phyloP scores from a whole-genome alignment of 2,113 vertebrate genomes.

The Prinia subflava region DNA sequence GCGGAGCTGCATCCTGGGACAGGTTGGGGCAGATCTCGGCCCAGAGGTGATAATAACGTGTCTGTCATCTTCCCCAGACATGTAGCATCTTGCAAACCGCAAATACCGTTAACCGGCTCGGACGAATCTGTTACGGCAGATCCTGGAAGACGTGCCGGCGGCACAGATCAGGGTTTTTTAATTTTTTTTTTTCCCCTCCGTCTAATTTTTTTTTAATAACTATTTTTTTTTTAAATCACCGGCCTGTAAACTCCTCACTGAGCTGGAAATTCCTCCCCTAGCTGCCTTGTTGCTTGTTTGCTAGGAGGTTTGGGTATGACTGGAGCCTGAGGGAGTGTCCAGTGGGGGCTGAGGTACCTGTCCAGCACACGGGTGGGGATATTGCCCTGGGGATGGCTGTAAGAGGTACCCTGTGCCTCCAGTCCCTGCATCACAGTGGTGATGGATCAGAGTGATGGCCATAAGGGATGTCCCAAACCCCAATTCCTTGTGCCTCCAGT shows the following conservation, averaged over 20 bases:
- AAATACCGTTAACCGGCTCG: slow-evolving; percentile 88
- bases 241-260: neutral
- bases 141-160: slow-evolving; percentile 64
- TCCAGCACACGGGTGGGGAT: neutral
- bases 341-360: neutral
- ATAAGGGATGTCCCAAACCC: neutral
- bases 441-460: neutral
- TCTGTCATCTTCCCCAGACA: slow-evolving; percentile 85
- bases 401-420: neutral
- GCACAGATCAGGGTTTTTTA: neutral
- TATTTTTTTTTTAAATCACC: neutral
- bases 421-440: rapidly evolving
- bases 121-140: slow-evolving; percentile 81
- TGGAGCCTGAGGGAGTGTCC: neutral
- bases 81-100: slow-evolving; percentile 86
- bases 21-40: slow-evolving; percentile 82
- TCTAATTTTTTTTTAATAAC: slow-evolving; percentile 59
- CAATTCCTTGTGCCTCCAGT: too few relatives aligned
- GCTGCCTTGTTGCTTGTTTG: neutral
- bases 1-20: slow-evolving; percentile 73
- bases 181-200: neutral
- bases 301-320: rapidly evolving
- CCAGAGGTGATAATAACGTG: slow-evolving; percentile 93
- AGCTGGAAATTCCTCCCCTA: neutral
- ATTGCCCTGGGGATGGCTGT: neutral